A percentile compares a stretch with the other conserved stretches of the same genome.
phyloP scores from a whole-genome alignment of 2,797 vertebrate species.

The Poeciliopsis gracilis region DNA sequence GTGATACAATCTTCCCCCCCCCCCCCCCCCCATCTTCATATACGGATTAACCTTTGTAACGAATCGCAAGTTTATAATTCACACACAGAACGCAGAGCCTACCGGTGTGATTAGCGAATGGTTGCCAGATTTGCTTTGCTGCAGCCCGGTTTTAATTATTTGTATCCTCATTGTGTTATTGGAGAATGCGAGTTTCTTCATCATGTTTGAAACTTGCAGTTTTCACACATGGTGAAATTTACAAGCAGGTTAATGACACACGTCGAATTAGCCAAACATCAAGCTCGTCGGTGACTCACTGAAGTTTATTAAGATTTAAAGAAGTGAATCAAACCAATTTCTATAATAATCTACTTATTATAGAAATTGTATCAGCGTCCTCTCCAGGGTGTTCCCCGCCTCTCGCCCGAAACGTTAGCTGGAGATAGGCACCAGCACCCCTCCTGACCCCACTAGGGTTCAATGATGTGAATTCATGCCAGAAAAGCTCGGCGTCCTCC shows the following conservation, averaged over 20 bases:
- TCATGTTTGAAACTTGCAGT: not conserved
- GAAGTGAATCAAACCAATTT: not conserved
- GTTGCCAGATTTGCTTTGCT: not conserved
- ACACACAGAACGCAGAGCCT: conserved; percentile 27
- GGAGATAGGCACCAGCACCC: too few species aligned
- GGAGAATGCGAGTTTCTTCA: not conserved
- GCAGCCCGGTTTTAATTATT: not conserved
- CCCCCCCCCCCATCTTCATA: conserved; percentile 5
- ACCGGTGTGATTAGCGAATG: not conserved
- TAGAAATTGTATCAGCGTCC: too few species aligned
- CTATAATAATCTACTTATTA: too few species aligned
- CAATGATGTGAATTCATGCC: too few species aligned
- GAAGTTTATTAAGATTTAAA: not conserved
- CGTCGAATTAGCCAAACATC: not conserved
- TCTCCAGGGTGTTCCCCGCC: too few species aligned
- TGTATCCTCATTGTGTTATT: not conserved
- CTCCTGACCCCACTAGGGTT: too few species aligned
- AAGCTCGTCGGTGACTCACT: not conserved
- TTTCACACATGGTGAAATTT: conserved; percentile 2
- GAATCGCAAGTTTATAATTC: conserved; percentile 25
- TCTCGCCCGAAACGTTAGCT: too few species aligned
- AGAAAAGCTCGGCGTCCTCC: not conserved
- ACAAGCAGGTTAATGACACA: conserved; percentile 1
- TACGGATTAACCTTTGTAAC: conserved; percentile 58
- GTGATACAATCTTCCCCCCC: conserved; percentile 7